phyloP scores from a whole-genome alignment of 2,113 vertebrate species.

The Erpornis zantholeuca region DNA sequence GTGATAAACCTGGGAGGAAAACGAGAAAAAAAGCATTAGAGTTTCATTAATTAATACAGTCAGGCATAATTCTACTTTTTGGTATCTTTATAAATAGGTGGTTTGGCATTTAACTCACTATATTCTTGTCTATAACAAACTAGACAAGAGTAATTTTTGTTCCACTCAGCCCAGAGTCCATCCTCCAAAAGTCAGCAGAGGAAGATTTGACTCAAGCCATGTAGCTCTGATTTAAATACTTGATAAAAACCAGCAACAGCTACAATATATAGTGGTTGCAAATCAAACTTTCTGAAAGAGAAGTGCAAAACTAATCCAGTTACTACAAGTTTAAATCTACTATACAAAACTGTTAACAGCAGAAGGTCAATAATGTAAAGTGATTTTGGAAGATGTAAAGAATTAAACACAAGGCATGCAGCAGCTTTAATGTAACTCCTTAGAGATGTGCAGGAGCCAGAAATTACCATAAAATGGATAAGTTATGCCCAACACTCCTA shows the following conservation, averaged over 20 bases:
- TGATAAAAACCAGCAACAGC: not conserved
- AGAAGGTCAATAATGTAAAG: not conserved
- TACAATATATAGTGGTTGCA: not conserved
- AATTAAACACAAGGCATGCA: not conserved
- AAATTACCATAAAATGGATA: not conserved
- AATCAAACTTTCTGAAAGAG: not conserved
- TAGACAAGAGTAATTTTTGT: not conserved
- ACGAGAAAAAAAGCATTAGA: not conserved
- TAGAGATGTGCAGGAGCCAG: not conserved
- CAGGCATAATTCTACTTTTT: not conserved
- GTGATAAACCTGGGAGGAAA: slow-evolving; percentile 83
- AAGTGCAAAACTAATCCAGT: not conserved
- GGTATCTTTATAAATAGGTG: not conserved
- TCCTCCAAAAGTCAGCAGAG: not conserved
- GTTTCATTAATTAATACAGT: not conserved
- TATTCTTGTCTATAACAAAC: not conserved
- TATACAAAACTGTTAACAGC: not conserved
- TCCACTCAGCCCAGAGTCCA: not conserved
- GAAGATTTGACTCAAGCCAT: not conserved
- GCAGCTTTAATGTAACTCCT: not conserved
- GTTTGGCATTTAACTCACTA: not conserved
- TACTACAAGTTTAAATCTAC: not conserved
- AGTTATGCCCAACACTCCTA: not conserved
- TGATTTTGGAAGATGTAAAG: not conserved
- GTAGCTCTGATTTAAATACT: not conserved